Evolutionary conservation across 1,140 invertebrate genomes (phyloP).

Genomic region (Drosophila subobscura): DNA sequence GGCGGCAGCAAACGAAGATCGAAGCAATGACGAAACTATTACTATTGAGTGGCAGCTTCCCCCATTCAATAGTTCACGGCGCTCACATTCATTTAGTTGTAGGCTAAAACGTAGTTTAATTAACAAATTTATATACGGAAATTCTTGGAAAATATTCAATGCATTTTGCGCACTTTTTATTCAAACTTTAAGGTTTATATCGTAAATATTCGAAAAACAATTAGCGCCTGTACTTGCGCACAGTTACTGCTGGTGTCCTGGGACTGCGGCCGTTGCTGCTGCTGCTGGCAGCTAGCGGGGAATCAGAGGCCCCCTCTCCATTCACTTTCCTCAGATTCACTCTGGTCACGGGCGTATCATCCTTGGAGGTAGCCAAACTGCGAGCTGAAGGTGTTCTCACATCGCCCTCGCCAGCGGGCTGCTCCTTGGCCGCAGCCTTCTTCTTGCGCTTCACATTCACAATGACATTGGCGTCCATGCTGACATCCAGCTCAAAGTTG

Average conservation of each 20-base stretch:
- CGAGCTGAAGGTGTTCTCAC: conserved; percentile 26
- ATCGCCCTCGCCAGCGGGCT: neutral
- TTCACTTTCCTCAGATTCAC: conserved; percentile 68
- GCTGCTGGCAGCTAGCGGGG: conserved; percentile 1
- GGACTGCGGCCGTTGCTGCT: conserved; percentile 48
- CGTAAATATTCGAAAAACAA: conserved; percentile 15
- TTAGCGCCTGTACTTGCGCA: conserved; percentile 60
- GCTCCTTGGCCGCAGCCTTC: conserved; percentile 32
- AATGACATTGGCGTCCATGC: conserved; percentile 82
- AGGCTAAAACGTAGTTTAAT: neutral
- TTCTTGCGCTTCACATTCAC: conserved; percentile 82
- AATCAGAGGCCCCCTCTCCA: neutral
- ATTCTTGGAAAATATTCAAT: conserved; percentile 23
- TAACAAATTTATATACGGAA: neutral
- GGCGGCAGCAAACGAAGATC: conserved; percentile 65
- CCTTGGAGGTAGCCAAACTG: conserved; percentile 17
- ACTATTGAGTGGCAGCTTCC: conserved; percentile 1
- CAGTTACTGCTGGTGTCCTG: conserved; percentile 65
- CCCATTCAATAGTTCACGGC: neutral
- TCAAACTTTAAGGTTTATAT: conserved; percentile 1
- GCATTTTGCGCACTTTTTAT: conserved; percentile 13
- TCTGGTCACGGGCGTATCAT: conserved; percentile 53
- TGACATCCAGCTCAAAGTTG: conserved; percentile 82
- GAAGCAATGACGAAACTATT: conserved; percentile 45
- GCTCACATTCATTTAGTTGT: neutral